A percentile compares a stretch with the other conserved stretches of the same genome.
phyloP scores from a whole-genome alignment of 1,140 invertebrate species.

The Orchesella cincta region DNA sequence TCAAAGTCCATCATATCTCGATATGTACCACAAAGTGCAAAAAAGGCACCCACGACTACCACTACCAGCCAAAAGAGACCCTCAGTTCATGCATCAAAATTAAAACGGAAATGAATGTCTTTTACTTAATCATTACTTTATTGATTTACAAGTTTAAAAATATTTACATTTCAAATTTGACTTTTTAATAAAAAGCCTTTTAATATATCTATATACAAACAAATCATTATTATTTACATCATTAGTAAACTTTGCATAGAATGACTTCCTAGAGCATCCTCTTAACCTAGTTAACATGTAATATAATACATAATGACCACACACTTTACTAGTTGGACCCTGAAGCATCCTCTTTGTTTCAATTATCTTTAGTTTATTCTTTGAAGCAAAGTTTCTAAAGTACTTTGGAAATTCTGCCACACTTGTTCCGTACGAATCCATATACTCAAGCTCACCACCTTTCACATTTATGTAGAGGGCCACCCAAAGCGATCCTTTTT shows the following conservation, averaged over 20 bases:
- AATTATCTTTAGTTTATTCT: neutral
- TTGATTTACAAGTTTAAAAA: neutral
- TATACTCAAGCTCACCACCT: neutral
- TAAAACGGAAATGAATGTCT: neutral
- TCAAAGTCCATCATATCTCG: neutral
- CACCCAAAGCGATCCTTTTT: neutral
- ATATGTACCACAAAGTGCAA: neutral
- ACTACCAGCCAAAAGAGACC: neutral
- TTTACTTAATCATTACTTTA: neutral
- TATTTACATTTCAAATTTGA: neutral
- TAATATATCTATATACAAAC: neutral
- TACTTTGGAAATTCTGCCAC: neutral
- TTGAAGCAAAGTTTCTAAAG: neutral
- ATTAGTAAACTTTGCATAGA: conserved; percentile 1
- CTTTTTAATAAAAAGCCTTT: neutral
- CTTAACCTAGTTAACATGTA: neutral
- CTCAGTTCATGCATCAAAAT: neutral
- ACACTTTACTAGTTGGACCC: neutral
- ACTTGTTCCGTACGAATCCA: neutral
- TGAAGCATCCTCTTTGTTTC: neutral
- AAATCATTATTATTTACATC: neutral
- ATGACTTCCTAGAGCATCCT: neutral
- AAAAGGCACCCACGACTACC: neutral
- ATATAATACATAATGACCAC: neutral
- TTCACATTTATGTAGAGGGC: neutral